Conservation (phyloP, 2,113 vertebrate genomes). For the Saguinus imperator region DNA sequence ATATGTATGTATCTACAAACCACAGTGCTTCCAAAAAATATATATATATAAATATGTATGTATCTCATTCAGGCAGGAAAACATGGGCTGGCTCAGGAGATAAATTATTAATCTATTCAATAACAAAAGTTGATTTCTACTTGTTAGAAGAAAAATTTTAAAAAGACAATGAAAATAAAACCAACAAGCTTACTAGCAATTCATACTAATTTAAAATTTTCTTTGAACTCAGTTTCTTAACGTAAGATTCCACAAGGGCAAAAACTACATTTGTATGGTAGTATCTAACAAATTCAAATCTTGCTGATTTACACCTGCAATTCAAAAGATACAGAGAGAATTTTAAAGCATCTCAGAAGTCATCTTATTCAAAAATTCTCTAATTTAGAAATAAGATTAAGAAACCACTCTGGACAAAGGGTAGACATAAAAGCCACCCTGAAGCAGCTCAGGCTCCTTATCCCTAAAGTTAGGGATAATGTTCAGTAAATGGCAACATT, state of each 20-base stretch:
- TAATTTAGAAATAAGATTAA: constrained; percentile 50
- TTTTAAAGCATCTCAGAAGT: constrained; percentile 5
- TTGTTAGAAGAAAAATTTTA: neutral
- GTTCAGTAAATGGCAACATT: neutral
- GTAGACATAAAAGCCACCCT: neutral
- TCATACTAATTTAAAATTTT: neutral
- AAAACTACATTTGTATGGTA: neutral
- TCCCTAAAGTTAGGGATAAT: neutral
- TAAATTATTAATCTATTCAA: neutral
- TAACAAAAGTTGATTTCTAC: neutral
- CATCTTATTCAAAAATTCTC: constrained; percentile 31
- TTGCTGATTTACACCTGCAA: constrained; percentile 4
- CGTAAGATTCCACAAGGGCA: neutral
- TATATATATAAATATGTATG: neutral
- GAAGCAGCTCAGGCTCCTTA: neutral
- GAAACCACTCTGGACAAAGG: neutral
- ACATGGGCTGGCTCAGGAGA: neutral
- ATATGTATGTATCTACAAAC: neutral
- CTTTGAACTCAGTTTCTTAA: constrained; percentile 35
- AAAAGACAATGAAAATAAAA: neutral
- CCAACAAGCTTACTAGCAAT: neutral
- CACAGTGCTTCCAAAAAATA: neutral
- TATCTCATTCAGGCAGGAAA: neutral
- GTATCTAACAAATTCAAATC: constrained; percentile 27
- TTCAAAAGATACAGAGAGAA: constrained; percentile 17